These are phyloP conservation scores for zebrafish (Danio rerio) DNA, from an alignment of 2,113 vertebrate genomes.

Conservation along the genomic window DNA sequence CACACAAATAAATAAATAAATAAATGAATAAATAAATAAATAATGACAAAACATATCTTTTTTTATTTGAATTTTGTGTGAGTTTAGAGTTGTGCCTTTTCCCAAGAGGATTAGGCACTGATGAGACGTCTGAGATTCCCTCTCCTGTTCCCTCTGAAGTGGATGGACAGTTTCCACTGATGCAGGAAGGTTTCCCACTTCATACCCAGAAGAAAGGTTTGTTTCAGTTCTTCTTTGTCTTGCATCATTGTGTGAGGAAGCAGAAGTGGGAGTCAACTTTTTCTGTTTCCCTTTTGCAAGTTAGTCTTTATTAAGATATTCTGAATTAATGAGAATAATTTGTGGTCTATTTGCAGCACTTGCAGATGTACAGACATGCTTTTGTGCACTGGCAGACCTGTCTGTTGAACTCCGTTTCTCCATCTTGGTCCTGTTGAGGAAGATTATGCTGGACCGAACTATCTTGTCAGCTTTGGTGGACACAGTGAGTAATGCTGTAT, in stretches of 20 bases:
- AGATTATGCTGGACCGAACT: constrained; percentile 70
- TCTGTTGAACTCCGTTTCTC: constrained; percentile 56
- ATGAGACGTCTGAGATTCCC: constrained; percentile 23
- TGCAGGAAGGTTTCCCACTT: neutral
- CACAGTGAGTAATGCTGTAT: constrained; percentile 72
- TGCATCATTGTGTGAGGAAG: neutral
- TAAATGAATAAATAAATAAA: no score
- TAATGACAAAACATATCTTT: no score
- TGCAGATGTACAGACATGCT: constrained; percentile 51
- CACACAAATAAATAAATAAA: no score
- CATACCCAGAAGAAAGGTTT: constrained; percentile 51
- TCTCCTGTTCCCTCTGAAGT: neutral
- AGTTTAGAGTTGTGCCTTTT: constrained; percentile 84
- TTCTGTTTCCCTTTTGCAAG: neutral
- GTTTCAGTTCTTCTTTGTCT: constrained; percentile 10
- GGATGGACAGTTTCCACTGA: constrained; percentile 57
- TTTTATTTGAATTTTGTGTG: constrained; percentile 8
- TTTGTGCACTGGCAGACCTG: constrained; percentile 77
- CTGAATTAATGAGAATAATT: neutral
- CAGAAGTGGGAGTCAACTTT: neutral
- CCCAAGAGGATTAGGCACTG: constrained; percentile 80
- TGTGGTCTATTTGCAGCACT: constrained; percentile 58
- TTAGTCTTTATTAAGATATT: neutral
- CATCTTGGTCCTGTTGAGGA: constrained; percentile 71
- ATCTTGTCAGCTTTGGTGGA: constrained; percentile 75